Evolutionary conservation across 2,113 vertebrate genomes (phyloP), one percentile per base, ranked within the genome.

Genomic region (Paramisgurnus dabryanus): DNA sequence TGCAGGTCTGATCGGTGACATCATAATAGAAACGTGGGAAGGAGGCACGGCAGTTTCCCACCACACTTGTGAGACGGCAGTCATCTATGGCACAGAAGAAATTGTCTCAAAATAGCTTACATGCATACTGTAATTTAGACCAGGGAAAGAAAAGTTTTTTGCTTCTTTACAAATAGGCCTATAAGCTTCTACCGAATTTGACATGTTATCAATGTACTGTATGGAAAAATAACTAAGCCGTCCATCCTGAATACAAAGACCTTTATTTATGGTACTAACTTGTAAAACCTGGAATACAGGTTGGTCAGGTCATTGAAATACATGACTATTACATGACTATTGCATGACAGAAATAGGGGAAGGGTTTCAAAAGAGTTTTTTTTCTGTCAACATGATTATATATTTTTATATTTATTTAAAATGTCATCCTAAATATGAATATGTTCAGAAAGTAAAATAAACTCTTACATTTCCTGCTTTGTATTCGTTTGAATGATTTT

Each of bases 1-100:
- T 75, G 82, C 95, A 96, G 60, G 53, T 81, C 12, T 86, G 78
- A 0, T 41, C 86, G 0, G 87, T 85, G 34, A 81, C 78, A 1
- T 95, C 86, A 85, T 93, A 95, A 91, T 89, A 94, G 87, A 92
- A 94, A 47, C 86, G 80, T 0, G 80, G 89, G 6, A 95, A 86
- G 1, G 89, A 49, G 0, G 94, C 95, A 0, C 93, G 90, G 64
- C 94, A 96, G 0, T 5, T 15, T 0, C 95, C 95, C 11, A 92
- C 90, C 10, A 22, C 80, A 73, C 74, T 80, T 0, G 88, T 84
- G 17, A 78, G 79, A 0, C 6, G 72, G 65, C 95, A 95, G 0
- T 1, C 57, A 0, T 84, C 95, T 95, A 84, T 80, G 75, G 9
- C 5, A 34, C 49, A 78, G 27, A 64, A 34, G 50, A 18, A 10